Conservation (phyloP, 2,113 vertebrate species). For the Phylloscopus whistleri region DNA sequence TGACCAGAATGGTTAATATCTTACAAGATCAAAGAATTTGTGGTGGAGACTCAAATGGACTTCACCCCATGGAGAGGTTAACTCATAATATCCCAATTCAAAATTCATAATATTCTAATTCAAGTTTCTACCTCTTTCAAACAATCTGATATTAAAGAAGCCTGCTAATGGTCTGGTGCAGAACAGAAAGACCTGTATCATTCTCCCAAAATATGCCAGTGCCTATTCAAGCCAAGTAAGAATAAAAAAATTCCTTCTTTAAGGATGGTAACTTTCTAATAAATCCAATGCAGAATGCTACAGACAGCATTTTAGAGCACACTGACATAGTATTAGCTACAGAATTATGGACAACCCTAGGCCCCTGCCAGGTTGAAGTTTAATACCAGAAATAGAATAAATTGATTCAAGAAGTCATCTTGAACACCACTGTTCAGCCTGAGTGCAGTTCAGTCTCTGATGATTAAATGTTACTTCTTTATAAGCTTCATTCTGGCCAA, state of each 20-base stretch:
- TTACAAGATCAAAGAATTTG: background rate
- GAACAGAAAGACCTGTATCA: background rate
- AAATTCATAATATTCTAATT: background rate
- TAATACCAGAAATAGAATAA: constrained; percentile 65
- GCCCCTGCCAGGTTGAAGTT: constrained; percentile 41
- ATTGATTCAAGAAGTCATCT: constrained; percentile 65
- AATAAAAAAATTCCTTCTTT: background rate
- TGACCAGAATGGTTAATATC: background rate
- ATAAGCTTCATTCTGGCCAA: constrained; percentile 54
- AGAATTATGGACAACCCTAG: constrained; percentile 36
- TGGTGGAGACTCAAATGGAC: background rate
- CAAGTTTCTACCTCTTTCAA: background rate
- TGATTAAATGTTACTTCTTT: constrained; percentile 59
- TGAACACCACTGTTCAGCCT: constrained; percentile 47
- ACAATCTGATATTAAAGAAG: background rate
- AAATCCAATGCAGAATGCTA: constrained; percentile 34
- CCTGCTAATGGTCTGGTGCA: background rate
- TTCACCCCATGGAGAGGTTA: background rate
- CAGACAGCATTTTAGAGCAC: constrained; percentile 48
- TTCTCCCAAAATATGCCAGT: background rate
- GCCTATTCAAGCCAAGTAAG: background rate
- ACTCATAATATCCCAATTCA: background rate
- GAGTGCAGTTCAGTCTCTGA: constrained; percentile 43
- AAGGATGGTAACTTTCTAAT: constrained; percentile 25
- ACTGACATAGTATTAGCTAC: constrained; percentile 29